Evolutionary conservation across 1,140 invertebrate species (phyloP).

Genomic region (Drosophila melanica): DNA sequence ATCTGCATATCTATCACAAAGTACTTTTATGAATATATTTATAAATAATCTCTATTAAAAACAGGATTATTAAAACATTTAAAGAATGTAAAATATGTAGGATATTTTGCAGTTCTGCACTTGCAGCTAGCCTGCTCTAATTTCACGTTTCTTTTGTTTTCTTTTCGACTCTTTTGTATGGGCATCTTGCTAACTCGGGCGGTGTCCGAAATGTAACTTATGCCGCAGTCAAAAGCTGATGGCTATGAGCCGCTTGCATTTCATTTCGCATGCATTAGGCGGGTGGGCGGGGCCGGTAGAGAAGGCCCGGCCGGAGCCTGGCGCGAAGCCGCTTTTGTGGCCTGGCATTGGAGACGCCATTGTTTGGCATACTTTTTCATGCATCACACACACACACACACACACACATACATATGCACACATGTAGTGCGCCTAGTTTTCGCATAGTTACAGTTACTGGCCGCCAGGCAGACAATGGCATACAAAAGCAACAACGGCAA

Average conservation of each 20-base stretch:
- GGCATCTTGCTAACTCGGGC: conserved; percentile 31
- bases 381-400: conserved; percentile 23
- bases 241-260: conserved; percentile 62
- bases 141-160: conserved; percentile 52
- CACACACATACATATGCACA: conserved; percentile 9
- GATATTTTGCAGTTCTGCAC: conserved; percentile 11
- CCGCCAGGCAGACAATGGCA: conserved; percentile 73
- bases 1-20: too few relatives aligned
- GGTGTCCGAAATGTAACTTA: conserved; percentile 67
- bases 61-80: too few relatives aligned
- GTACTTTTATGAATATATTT: too few relatives aligned
- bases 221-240: conserved; percentile 66
- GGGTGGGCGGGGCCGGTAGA: not conserved
- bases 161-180: conserved; percentile 54
- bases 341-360: conserved; percentile 74
- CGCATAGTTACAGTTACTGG: conserved; percentile 72
- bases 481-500: conserved; percentile 52
- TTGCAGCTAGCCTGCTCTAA: not conserved
- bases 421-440: conserved; percentile 58
- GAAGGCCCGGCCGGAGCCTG: not conserved
- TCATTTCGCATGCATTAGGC: conserved; percentile 51
- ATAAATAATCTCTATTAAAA: too few relatives aligned
- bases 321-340: conserved; percentile 47
- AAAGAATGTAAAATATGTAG: not conserved
- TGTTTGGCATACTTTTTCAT: conserved; percentile 75